Evolutionary conservation across 2,888 invertebrate genomes (phyloP), one percentile per base, ranked within the genome.

Genomic region (Cylindroiulus punctatus): DNA sequence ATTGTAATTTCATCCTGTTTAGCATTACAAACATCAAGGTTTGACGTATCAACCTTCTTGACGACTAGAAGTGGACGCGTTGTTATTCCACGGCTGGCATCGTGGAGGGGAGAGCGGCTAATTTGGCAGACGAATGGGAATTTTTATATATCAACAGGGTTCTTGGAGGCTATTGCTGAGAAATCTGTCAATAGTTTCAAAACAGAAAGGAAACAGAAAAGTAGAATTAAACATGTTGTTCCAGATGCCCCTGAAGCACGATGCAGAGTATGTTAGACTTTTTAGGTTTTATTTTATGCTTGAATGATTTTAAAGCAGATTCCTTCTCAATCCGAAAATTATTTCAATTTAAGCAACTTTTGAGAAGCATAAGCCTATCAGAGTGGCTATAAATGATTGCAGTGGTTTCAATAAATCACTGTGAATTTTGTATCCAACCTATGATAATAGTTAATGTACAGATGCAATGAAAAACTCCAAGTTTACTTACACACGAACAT

Each of bases 81-180:
- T 81, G 81, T 81, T 19, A 32, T 81, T 81, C 81, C 81, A 19
- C 30, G 81, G 32, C 36, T 81, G 32, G 81, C 36, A 30, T 40
- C 32, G 0, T 81, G 81, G 81, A 1, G 32, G 0, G 57, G 57
- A 0, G 57, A 57, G 22, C n/a, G 57, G n/a, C 0, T 57, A 57
- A 57, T 57, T 57, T 57, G n/a, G 57, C 57, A n/a, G 22, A 57
- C 17, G 22, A 22, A 57, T 22, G 57, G 57, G 22, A n/a, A 57
- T 57, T 57, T 57, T 22, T 22, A 57, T n/a, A 22, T 57, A n/a
- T 57, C 57, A n/a, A 22, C n/a, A 7, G 57, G 57, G 7, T 57
- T 57, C n/a, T 22, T 57, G 57, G 57, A 57, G 22, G 57, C 22
- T n/a, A n/a, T 57, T 57, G 1, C 57, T 22, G 57, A 57, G n/a